Conservation (phyloP, 2,888 invertebrate species). For the Orgyia antiqua region DNA sequence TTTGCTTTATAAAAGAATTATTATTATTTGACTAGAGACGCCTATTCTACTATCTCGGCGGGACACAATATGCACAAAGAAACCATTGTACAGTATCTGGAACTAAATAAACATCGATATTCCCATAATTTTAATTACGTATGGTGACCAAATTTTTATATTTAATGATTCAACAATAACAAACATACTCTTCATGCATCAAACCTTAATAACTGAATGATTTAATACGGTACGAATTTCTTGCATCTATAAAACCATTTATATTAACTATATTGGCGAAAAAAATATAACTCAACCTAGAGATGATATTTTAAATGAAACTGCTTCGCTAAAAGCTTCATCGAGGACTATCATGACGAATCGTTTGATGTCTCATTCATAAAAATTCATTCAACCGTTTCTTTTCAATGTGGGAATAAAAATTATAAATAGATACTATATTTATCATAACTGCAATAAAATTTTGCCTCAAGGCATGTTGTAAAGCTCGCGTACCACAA, state of each 20-base stretch:
- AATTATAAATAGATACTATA: neutral
- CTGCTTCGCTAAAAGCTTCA: constrained; percentile 6
- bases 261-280: constrained; percentile 8
- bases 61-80: constrained; percentile 21
- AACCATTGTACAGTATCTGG: constrained; percentile 22
- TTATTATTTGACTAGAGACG: constrained; percentile 26
- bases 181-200: constrained; percentile 11
- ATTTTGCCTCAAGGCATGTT: too few relatives aligned
- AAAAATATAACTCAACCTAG: constrained; percentile 11
- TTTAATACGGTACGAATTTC: constrained; percentile 4
- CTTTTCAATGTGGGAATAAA: constrained; percentile 20
- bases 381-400: constrained; percentile 18
- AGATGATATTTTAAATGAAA: constrained; percentile 8
- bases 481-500: too few relatives aligned
- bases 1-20: too few relatives aligned
- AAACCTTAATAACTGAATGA: constrained; percentile 9
- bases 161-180: constrained; percentile 11
- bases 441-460: constrained; percentile 10
- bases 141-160: constrained; percentile 11
- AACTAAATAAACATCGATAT: constrained; percentile 18
- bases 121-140: constrained; percentile 10
- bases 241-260: constrained; percentile 4
- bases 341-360: constrained; percentile 19
- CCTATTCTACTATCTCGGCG: constrained; percentile 17
- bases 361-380: constrained; percentile 25